Evolutionary conservation across 2,888 invertebrate genomes (phyloP).

Genomic region (Dione juno): DNA sequence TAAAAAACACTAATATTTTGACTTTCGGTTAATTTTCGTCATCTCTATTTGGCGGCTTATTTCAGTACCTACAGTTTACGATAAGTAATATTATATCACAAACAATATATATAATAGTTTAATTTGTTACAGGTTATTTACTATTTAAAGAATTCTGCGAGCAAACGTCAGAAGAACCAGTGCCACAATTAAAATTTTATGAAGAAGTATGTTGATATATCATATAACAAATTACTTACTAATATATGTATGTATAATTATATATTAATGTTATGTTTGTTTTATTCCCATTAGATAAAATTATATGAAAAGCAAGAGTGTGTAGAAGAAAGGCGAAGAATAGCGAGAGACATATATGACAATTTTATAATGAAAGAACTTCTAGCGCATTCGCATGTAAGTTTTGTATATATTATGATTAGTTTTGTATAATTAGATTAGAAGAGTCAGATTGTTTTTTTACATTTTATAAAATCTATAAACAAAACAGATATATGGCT

Average conservation of each 20-base stretch:
- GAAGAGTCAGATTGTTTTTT: too few relatives aligned
- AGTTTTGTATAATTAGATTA: too few relatives aligned
- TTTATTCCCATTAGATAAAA: constrained; percentile 90
- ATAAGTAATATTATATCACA: too few relatives aligned
- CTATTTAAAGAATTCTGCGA: constrained; percentile 99
- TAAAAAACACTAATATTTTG: too few relatives aligned
- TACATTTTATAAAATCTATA: too few relatives aligned
- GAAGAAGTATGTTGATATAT: constrained; percentile 91
- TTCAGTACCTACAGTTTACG: too few relatives aligned
- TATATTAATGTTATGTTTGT: constrained; percentile 22
- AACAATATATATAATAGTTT: constrained; percentile 41
- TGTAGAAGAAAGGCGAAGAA: constrained; percentile 96
- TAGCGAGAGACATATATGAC: constrained; percentile 98
- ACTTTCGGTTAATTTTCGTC: too few relatives aligned
- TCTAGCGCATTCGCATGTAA: constrained; percentile 98
- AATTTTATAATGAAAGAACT: constrained; percentile 99
- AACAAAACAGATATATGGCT: too few relatives aligned
- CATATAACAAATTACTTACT: not conserved
- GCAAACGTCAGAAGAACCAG: constrained; percentile 96
- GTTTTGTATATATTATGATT: too few relatives aligned
- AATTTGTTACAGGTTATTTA: constrained; percentile 93
- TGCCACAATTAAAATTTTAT: constrained; percentile 99
- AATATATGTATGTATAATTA: not conserved
- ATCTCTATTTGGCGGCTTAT: too few relatives aligned
- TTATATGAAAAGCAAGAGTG: constrained; percentile 99